Percentiles rank a stretch among this genome's conserved stretches.
Conservation (phyloP, 2,113 vertebrate genomes). For the Notothenia coriiceps region DNA sequence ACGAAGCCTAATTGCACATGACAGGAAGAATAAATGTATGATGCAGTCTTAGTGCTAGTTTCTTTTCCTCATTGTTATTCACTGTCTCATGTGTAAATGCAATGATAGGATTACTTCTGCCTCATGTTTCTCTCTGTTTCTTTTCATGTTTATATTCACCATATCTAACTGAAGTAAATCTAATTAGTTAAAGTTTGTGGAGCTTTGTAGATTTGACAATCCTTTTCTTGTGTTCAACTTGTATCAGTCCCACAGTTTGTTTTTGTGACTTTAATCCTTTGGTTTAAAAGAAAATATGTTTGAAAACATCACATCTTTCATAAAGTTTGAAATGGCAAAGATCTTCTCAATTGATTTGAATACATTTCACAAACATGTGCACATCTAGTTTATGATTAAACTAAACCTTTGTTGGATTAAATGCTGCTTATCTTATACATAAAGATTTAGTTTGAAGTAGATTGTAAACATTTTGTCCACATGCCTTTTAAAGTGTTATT, state of each 20-base stretch:
- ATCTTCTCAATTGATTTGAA: neutral
- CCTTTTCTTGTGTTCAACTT: neutral
- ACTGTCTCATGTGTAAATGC: neutral
- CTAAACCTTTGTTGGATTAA: neutral
- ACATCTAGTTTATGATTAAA: neutral
- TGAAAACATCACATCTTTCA: neutral
- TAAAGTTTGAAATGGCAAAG: neutral
- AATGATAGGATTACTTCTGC: neutral
- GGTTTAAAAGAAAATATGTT: neutral
- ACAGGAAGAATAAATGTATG: neutral
- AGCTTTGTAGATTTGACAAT: neutral
- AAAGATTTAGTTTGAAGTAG: too few relatives aligned
- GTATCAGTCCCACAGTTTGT: neutral
- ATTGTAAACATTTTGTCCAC: neutral
- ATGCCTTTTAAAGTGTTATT: neutral
- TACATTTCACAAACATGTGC: neutral
- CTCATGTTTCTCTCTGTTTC: neutral
- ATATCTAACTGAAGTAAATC: neutral
- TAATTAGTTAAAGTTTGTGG: neutral
- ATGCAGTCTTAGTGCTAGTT: neutral
- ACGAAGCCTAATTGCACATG: neutral
- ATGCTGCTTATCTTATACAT: too few relatives aligned
- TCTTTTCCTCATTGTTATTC: conserved; percentile 5
- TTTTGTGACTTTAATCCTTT: neutral
- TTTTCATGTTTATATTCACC: neutral